Conservation (phyloP, 2,113 vertebrate species). For the Cryptomyrus ogoouensis region DNA sequence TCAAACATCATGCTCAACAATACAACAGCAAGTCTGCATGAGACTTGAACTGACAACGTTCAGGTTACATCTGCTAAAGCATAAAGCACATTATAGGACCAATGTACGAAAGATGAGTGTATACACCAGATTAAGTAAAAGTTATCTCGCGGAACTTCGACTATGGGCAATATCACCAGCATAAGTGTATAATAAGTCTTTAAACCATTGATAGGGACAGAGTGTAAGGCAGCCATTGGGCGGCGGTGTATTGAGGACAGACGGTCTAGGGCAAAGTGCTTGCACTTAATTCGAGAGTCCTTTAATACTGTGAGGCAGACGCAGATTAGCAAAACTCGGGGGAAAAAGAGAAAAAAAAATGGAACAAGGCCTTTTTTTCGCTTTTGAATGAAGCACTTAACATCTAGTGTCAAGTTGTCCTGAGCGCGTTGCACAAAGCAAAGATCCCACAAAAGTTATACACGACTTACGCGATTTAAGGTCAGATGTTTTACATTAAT, state of each 20-base stretch:
- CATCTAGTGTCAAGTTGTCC: conserved; percentile 19
- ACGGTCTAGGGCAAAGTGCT: conserved; percentile 11
- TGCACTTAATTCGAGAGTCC: conserved; percentile 23
- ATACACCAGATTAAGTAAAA: background rate
- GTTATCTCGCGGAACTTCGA: background rate
- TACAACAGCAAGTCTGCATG: background rate
- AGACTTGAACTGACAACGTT: background rate
- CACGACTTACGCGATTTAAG: background rate
- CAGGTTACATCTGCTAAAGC: background rate
- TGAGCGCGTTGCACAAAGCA: background rate
- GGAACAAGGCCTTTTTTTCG: background rate
- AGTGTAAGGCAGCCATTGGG: background rate
- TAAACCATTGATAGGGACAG: background rate
- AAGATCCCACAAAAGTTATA: background rate
- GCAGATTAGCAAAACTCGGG: conserved; percentile 12
- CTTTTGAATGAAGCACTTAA: background rate
- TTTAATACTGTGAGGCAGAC: conserved; percentile 12
- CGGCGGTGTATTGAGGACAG: background rate
- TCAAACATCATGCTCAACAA: background rate
- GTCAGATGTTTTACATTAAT: background rate
- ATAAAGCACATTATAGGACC: background rate
- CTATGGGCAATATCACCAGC: background rate
- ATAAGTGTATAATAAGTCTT: background rate
- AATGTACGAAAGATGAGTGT: background rate
- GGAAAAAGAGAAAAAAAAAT: background rate